Base-by-base conservation (phyloP, 2,113 vertebrate genomes). In the Indicator indicator region DNA sequence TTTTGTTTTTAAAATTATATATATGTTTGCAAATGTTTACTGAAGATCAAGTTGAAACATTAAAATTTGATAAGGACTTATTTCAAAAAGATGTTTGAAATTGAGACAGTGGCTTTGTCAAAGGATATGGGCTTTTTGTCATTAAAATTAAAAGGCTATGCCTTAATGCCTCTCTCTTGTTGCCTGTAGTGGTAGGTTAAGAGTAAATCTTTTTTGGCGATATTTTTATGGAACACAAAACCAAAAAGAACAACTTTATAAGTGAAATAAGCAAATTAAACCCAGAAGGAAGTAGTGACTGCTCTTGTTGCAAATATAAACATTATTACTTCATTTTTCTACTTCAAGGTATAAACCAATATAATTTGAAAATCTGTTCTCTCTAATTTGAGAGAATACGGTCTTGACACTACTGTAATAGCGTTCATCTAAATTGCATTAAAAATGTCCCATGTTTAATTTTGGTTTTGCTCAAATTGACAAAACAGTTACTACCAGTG, bases 41-140 rank as follows among this genome's bases (percentile, higher is more conserved):
- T 86, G 71, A 50, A 80, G 78, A 86, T 4, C n/a, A 59, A 30
- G 10, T 9, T 33, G 18, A 24, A 80, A 54, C 26, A 6, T 60
- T 40, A 38, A 38, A 78, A 38, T 16, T 67, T 78, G 30, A 13
- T 46, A 59, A 64, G 58, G 36, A 44, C 11, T 50, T 80, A 9
- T 11, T 85, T 64, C 64, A 63, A 14, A 33, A 21, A 79, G 58
- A 17, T 54, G 11, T 40, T 76, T 56, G 50, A 72, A 69, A 76
- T 32, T 38, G 64, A 52, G 55, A 42, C 0, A 0, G 3, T 76
- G 20, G 1, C 19, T 79, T 76, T 76, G 55, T 60, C 44, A 63
- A 4, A 26, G 11, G 32, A 40, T 65, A 4, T 4, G 64, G 18
- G 76, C 55, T 13, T 19, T 52, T 86, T 52, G 28, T 46, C 27